Evolutionary conservation across 2,888 invertebrate species (phyloP), one percentile per base, ranked within the genome.

Genomic region (Nebria brevicollis): DNA sequence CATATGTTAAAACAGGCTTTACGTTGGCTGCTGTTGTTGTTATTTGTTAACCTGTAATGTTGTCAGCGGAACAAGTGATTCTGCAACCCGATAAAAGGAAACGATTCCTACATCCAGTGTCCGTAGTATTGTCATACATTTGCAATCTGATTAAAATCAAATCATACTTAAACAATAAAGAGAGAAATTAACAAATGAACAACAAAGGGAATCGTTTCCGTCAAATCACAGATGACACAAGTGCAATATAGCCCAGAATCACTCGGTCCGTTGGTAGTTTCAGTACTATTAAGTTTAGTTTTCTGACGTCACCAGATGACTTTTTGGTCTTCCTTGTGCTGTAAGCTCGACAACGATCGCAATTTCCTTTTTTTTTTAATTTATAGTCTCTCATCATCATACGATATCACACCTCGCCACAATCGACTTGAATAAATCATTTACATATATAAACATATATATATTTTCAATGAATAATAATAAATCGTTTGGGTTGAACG

Each of bases 11-110:
- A 86, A 87, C 88, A 87, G 87, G 86, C 73, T 81, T 89, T 89
- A 86, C 86, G 89, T 89, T 89, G 87, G 88, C 88, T 89, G 88
- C 88, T 89, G 89, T 89, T 89, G 88, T 88, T 89, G 88, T 89
- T 89, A 89, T 89, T 89, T 89, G 89, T 89, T 89, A 85, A 64
- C 75, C 75, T 75, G 75, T 43, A 15, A 34, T 26, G 73, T 42
- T 42, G 73, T 75, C 75, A 75, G 43, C 64, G 65, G 64, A 15
- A 70, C 70, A 20, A 70, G 20, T 34, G 70, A 70, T 70, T 70
- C 26, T 11, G 20, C 25, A 34, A 70, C 25, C 70, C 15, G 70
- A 70, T 34, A 34, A 13, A 70, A 70, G 70, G 70, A 70, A 20
- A 70, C 70, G 6, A 26, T 70, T 70, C 70, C 70, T 26, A 70